Base-by-base conservation (phyloP, 2,797 vertebrate genomes). In the Melanogrammus aeglefinus region DNA sequence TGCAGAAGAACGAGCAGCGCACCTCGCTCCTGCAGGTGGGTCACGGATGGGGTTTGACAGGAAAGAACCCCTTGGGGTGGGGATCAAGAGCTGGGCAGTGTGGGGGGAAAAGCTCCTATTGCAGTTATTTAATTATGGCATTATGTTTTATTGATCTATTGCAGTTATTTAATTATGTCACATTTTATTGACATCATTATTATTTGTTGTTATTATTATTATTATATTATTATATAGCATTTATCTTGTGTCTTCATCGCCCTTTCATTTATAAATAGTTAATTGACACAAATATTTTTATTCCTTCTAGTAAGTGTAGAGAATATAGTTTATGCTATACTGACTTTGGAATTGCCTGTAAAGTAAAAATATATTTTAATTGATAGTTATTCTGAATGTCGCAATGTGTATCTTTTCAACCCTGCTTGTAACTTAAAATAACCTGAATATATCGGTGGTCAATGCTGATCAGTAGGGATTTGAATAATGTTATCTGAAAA, bases 1-100 rank as follows among this genome's bases (percentile, higher is more conserved):
- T 99, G 87, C 97, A 99, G 90, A 98, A 96, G 93, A 99, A 99
- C 0, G 98, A 99, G 91, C 96, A 96, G 90, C 95, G 95, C 78
- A 99, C 98, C 0, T 97, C 97, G 0, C 94, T 98, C 82, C 91
- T 99, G 76, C 98, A 99, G 96, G 98, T 99, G 88, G 74, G 72
- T 16, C 12, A 44, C 12, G 3, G 41, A 44, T 44, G 14, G 12
- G 14, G 13, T 13, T 16, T 2, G 41, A 44, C 14, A 13, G 41
- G 41, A 44, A 44, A 13, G 41, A 16, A 44, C 38, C 9, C 8
- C 8, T 39, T 44, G 41, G 1, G 35, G 38, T 39, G 7, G 38
- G 38, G 38, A 9, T 39, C 38, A 7, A 39, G 38, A 39, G 38
- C 0, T 39, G 38, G 38, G 38, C 38, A 2, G 38, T 39, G 6